A percentile compares a stretch with the other conserved stretches of the same genome.
Evolutionary conservation across 2,113 vertebrate species (phyloP).

Genomic region (Grammomys surdaster): DNA sequence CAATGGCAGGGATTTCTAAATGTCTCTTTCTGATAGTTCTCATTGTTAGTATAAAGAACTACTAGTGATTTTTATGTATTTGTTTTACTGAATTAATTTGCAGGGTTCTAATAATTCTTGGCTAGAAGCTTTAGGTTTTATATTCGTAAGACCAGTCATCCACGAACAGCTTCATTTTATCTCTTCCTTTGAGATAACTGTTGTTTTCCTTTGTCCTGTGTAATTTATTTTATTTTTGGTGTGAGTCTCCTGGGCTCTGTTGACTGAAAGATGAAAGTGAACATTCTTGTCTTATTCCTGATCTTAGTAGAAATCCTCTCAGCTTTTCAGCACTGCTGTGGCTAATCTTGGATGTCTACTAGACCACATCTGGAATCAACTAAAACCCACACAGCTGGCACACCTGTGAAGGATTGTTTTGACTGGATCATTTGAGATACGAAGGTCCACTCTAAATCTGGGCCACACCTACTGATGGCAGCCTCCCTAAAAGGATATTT

Average conservation of each 20-base stretch:
- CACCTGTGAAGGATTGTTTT: background rate
- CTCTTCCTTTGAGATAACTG: background rate
- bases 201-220: background rate
- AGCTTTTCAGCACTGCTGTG: background rate
- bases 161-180: background rate
- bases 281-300: background rate
- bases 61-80: background rate
- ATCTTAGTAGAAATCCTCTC: background rate
- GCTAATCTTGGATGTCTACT: background rate
- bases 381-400: background rate
- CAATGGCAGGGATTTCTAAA: background rate
- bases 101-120: background rate
- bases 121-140: background rate
- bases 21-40: background rate
- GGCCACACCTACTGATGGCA: background rate
- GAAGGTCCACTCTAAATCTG: background rate
- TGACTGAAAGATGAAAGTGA: background rate
- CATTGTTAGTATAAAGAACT: background rate
- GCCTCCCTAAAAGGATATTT: background rate
- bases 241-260: background rate
- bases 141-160: background rate
- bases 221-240: background rate
- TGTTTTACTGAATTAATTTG: background rate
- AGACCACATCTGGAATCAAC: background rate
- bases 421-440: background rate